phyloP scores from a whole-genome alignment of 1,140 invertebrate species.

The Ctenoplectra terminalis region DNA sequence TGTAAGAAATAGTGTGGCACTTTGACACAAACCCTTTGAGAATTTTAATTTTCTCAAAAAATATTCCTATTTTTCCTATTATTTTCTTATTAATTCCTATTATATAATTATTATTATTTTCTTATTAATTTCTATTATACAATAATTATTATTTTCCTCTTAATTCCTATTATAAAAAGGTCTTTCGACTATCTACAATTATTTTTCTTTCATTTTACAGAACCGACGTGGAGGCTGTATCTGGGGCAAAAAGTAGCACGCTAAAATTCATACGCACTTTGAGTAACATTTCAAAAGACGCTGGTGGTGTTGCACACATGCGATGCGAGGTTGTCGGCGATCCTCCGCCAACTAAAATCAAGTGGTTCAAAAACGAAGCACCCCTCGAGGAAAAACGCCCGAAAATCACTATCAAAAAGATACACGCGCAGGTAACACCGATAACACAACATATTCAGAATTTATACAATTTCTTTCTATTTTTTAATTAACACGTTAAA shows the following conservation, averaged over 20 bases:
- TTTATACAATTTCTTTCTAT: no score
- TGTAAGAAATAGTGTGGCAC: no score
- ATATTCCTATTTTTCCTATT: no score
- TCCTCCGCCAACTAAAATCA: slow-evolving; percentile 84
- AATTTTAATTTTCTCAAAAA: no score
- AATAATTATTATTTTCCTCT: no score
- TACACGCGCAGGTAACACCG: slow-evolving; percentile 66
- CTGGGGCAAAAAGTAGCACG: slow-evolving; percentile 72
- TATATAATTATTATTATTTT: no score
- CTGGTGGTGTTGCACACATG: slow-evolving; percentile 85
- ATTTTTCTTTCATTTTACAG: slow-evolving; percentile 55
- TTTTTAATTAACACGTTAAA: no score
- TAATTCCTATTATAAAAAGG: neutral
- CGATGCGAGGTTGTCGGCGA: slow-evolving; percentile 88
- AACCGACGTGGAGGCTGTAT: slow-evolving; percentile 66
- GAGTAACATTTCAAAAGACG: slow-evolving; percentile 86
- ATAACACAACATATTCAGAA: neutral
- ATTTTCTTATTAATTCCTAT: no score
- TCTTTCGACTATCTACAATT: no score
- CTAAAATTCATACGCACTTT: slow-evolving; percentile 81
- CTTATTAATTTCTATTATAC: no score
- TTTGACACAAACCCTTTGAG: no score
- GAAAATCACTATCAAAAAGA: slow-evolving; percentile 83
- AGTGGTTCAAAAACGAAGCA: slow-evolving; percentile 88
- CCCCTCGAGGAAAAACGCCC: slow-evolving; percentile 83